Conservation (phyloP, 2,797 vertebrate genomes). For the Harpagifer antarcticus region DNA sequence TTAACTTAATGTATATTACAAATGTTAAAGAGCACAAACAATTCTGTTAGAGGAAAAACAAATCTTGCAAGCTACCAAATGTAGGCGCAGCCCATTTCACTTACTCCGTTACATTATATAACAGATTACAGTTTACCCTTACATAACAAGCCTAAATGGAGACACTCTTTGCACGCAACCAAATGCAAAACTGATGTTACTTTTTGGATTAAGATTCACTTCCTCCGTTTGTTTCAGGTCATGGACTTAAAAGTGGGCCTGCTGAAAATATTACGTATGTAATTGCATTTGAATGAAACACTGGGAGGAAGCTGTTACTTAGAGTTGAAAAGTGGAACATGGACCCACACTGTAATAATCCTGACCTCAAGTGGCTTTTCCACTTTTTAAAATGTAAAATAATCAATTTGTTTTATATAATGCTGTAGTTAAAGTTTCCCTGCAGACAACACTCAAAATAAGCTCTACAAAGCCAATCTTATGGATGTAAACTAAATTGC, state of each 20-base stretch:
- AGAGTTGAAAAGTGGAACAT: background rate
- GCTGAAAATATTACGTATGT: background rate
- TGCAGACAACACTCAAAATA: background rate
- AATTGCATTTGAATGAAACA: conserved; percentile 7
- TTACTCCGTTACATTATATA: conserved; percentile 53
- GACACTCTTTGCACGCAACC: conserved; percentile 27
- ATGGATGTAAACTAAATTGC: conserved; percentile 14
- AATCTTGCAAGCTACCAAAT: conserved; percentile 35
- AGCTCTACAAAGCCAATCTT: background rate
- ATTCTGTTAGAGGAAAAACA: conserved; percentile 13
- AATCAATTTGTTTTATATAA: background rate
- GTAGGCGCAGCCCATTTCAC: conserved; percentile 46
- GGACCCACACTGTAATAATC: background rate
- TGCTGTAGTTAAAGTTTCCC: conserved; percentile 2
- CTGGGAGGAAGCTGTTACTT: background rate
- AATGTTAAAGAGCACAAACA: conserved; percentile 32
- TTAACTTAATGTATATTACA: conserved; percentile 10
- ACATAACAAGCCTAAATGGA: conserved; percentile 42
- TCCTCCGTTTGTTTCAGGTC: conserved; percentile 18
- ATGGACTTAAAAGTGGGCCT: background rate
- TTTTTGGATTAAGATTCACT: conserved; percentile 38
- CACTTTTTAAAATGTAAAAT: background rate
- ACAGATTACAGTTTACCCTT: conserved; percentile 56
- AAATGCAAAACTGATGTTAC: conserved; percentile 32
- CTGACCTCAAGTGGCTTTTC: background rate